phyloP scores from a whole-genome alignment of 92 coral and sea anemone species.

The Palythoa caribaeorum region DNA sequence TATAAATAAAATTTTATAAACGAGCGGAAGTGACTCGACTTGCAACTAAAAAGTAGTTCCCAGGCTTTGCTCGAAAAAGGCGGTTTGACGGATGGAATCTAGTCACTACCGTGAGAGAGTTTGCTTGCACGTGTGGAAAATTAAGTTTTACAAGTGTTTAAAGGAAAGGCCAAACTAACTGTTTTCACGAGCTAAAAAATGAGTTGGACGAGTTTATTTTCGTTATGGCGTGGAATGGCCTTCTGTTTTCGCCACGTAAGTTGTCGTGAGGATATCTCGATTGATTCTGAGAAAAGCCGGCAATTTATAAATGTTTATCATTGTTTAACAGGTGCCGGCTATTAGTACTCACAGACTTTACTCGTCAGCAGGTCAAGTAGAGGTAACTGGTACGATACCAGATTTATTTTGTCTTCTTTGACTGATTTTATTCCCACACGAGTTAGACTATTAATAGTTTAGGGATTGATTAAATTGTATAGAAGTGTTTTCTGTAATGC shows the following conservation, averaged over 20 bases:
- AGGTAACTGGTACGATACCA: background rate
- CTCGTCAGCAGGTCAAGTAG: background rate
- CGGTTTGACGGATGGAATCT: too few species aligned
- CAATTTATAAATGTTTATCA: background rate
- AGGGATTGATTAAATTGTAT: background rate
- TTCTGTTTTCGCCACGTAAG: slow-evolving; percentile 25
- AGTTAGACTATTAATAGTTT: too few species aligned
- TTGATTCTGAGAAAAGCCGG: background rate
- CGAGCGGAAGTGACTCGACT: too few species aligned
- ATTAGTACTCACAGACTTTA: slow-evolving; percentile 4
- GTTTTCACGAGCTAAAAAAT: background rate
- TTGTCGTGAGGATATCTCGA: background rate
- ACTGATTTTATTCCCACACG: too few species aligned
- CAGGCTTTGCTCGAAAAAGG: too few species aligned
- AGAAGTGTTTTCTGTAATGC: too few species aligned
- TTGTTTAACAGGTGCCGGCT: slow-evolving; percentile 2
- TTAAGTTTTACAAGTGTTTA: background rate
- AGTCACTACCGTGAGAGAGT: background rate
- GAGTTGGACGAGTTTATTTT: background rate
- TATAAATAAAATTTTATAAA: too few species aligned
- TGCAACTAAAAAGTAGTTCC: too few species aligned
- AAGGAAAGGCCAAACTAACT: background rate
- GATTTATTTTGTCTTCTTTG: background rate
- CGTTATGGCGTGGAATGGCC: slow-evolving; percentile 22
- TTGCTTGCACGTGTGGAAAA: background rate